Evolutionary conservation across 2,888 invertebrate genomes (phyloP).

Genomic region (Augochlorella aurata): DNA sequence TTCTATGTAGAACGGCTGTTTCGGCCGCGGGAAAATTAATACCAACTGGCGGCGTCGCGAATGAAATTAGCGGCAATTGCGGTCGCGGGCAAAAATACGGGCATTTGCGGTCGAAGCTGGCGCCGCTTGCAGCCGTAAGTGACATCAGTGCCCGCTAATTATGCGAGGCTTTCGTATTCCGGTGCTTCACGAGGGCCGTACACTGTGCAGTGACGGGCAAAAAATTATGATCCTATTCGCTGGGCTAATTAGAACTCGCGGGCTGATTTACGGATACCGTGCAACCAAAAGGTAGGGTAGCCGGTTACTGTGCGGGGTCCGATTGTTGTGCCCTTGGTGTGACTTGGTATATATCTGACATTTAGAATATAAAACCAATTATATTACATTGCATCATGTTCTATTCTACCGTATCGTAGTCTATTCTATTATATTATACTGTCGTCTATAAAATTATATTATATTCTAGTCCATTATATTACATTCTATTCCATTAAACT

Average conservation of each 20-base stretch:
- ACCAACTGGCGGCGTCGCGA: constrained; percentile 19
- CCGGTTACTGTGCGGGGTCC: too few species aligned
- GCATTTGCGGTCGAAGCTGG: constrained; percentile 21
- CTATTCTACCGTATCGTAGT: too few species aligned
- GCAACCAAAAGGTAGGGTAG: too few species aligned
- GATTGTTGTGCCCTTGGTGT: too few species aligned
- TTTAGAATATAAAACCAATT: too few species aligned
- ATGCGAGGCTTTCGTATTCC: background rate
- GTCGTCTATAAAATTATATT: too few species aligned
- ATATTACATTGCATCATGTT: too few species aligned
- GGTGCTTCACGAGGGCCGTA: background rate
- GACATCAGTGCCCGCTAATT: constrained; percentile 16
- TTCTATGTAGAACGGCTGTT: constrained; percentile 9
- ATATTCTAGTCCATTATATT: too few species aligned
- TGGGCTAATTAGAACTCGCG: background rate
- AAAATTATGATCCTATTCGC: background rate
- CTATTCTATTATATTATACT: too few species aligned
- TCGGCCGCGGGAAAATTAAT: constrained; percentile 33
- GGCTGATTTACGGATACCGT: background rate
- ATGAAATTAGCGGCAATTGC: constrained; percentile 41
- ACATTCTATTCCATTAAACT: too few species aligned
- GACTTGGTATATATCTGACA: too few species aligned
- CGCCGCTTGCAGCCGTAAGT: constrained; percentile 13
- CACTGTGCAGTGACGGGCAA: too few species aligned
- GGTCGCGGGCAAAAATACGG: constrained; percentile 31